Conservation (phyloP, 2,797 vertebrate genomes). For the Urocyon cinereoargenteus region DNA sequence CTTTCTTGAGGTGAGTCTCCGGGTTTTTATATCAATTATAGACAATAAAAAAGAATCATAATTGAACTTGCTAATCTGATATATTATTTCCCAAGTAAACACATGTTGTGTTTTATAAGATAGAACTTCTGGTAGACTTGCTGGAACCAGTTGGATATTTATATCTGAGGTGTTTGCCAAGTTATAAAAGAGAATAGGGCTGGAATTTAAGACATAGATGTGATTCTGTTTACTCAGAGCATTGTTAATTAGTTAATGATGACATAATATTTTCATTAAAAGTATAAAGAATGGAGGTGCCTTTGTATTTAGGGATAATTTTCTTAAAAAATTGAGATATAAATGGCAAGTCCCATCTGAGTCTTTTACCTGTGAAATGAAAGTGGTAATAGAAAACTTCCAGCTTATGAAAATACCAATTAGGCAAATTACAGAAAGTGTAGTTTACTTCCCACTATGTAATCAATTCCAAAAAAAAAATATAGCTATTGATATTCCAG, state of each 20-base stretch:
- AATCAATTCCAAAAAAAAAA: neutral
- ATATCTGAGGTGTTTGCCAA: neutral
- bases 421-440: neutral
- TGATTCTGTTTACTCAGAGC: neutral
- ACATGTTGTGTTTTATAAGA: neutral
- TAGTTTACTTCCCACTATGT: neutral
- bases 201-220: neutral
- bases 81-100: neutral
- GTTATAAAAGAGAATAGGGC: neutral
- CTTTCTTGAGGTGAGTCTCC: neutral
- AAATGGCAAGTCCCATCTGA: neutral
- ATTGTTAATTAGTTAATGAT: constrained; percentile 25
- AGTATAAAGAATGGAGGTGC: neutral
- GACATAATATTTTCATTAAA: constrained; percentile 37
- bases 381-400: neutral
- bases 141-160: neutral
- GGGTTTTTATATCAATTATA: neutral
- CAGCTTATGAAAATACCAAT: constrained; percentile 13
- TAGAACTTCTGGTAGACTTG: neutral
- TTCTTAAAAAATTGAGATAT: neutral
- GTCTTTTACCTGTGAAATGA: neutral
- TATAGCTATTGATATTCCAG: neutral
- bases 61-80: neutral
- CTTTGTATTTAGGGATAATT: neutral
- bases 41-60: neutral